These are phyloP conservation scores for Calameuta filiformis DNA, from an alignment of 2,888 invertebrate species.

Conservation along the genomic window DNA sequence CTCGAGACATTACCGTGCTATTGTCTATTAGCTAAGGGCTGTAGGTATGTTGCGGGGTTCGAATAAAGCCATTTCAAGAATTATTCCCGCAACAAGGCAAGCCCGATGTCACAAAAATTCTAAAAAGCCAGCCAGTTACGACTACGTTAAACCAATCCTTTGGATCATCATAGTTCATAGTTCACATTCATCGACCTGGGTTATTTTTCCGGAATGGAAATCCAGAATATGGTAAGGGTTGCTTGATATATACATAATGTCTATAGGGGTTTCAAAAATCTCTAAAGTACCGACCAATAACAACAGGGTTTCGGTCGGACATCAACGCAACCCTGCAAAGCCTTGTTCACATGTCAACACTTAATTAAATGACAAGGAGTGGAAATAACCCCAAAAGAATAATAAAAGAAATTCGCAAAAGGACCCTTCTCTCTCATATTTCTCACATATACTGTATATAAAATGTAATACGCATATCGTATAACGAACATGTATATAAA, in stretches of 20 bases:
- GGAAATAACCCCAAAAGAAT: neutral
- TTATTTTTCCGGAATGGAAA: too few species aligned
- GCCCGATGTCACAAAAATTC: neutral
- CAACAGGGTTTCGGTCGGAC: too few species aligned
- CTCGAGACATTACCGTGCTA: neutral
- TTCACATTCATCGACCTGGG: too few species aligned
- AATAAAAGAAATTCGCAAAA: neutral
- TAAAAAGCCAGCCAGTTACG: neutral
- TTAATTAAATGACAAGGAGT: neutral
- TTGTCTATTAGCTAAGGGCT: neutral
- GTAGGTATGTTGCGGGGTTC: neutral
- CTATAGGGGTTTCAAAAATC: too few species aligned
- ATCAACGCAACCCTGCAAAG: too few species aligned
- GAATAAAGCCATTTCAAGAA: neutral
- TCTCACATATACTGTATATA: neutral
- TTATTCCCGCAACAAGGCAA: neutral
- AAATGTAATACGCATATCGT: neutral
- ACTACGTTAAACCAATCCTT: neutral
- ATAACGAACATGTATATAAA: neutral
- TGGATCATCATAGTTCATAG: neutral
- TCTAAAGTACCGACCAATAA: too few species aligned
- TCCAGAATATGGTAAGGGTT: too few species aligned
- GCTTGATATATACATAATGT: too few species aligned
- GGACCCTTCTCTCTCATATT: neutral
- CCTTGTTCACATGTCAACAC: neutral